Evolutionary conservation across 2,797 vertebrate species (phyloP).

Genomic region (Sphaeramia orbicularis): DNA sequence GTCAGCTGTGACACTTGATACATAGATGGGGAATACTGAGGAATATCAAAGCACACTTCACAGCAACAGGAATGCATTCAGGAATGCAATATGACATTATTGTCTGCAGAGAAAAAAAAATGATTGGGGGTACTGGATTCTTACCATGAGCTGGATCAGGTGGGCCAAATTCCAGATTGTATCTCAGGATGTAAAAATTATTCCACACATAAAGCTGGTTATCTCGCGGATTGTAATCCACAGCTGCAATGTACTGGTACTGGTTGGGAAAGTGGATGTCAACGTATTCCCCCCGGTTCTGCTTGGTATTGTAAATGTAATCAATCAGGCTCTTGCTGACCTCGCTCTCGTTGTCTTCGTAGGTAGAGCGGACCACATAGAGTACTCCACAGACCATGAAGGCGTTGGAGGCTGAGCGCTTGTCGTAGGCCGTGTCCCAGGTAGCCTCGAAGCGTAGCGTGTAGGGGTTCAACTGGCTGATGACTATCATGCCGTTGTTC

Average conservation of each 20-base stretch:
- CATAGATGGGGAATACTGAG: constrained; percentile 63
- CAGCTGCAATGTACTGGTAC: constrained; percentile 98
- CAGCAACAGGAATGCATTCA: constrained; percentile 35
- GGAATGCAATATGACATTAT: constrained; percentile 53
- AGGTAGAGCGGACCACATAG: constrained; percentile 96
- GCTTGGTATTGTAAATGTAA: constrained; percentile 97
- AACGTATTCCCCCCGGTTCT: constrained; percentile 92
- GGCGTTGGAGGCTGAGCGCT: constrained; percentile 98
- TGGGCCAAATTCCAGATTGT: constrained; percentile 96
- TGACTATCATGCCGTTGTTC: constrained; percentile 99
- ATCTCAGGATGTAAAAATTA: constrained; percentile 98
- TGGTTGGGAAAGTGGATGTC: constrained; percentile 98
- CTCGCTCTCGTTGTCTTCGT: constrained; percentile 98
- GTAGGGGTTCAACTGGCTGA: constrained; percentile 98
- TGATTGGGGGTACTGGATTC: constrained; percentile 35
- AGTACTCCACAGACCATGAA: constrained; percentile 99
- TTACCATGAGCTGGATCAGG: constrained; percentile 98
- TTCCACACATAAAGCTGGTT: constrained; percentile 99
- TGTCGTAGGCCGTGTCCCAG: constrained; percentile 97
- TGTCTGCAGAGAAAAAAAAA: constrained; percentile 29
- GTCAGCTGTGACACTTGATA: constrained; percentile 77
- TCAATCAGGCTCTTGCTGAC: constrained; percentile 96
- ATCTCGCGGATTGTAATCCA: constrained; percentile 99
- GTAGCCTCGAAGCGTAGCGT: constrained; percentile 98
- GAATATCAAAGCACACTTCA: constrained; percentile 61